A percentile compares a stretch with the other conserved stretches of the same genome.
These are phyloP conservation scores for Salvator merianae DNA, from an alignment of 2,113 vertebrate species.

Conservation along the genomic window DNA sequence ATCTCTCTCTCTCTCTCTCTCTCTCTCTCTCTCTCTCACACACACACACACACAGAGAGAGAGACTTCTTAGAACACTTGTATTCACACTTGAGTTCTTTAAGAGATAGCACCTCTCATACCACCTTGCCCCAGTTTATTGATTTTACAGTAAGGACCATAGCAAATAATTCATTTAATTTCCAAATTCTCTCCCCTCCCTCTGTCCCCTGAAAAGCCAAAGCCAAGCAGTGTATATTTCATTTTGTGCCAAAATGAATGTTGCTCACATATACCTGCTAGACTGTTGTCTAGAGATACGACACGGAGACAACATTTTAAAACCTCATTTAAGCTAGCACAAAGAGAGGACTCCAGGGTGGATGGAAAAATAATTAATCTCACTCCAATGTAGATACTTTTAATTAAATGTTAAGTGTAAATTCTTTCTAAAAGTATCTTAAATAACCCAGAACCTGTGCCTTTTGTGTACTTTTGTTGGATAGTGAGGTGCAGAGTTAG, in stretches of 20 bases:
- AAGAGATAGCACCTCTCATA: too few relatives aligned
- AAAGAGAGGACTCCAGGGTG: constrained; percentile 80
- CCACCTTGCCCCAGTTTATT: too few relatives aligned
- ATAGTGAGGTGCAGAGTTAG: background rate
- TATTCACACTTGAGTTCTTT: background rate
- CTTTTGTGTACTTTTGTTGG: constrained; percentile 5
- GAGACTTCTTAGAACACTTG: background rate
- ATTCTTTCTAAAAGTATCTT: constrained; percentile 53
- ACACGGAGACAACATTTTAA: constrained; percentile 69
- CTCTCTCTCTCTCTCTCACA: too few relatives aligned
- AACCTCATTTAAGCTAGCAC: constrained; percentile 77
- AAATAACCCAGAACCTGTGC: background rate
- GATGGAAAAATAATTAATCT: constrained; percentile 81
- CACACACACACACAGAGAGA: too few relatives aligned
- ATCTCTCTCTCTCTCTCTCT: too few relatives aligned
- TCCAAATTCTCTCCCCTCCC: constrained; percentile 1
- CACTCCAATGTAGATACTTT: constrained; percentile 74
- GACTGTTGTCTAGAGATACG: constrained; percentile 72
- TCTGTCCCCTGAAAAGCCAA: background rate
- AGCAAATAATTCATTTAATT: background rate
- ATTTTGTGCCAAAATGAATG: constrained; percentile 11
- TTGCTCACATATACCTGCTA: constrained; percentile 5
- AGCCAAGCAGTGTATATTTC: constrained; percentile 18
- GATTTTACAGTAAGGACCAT: background rate
- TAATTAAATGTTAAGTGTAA: constrained; percentile 76